Evolutionary conservation across 2,797 vertebrate genomes (phyloP), one percentile per base, ranked within the genome.

Genomic region (Ptychobarbus kaznakovi): DNA sequence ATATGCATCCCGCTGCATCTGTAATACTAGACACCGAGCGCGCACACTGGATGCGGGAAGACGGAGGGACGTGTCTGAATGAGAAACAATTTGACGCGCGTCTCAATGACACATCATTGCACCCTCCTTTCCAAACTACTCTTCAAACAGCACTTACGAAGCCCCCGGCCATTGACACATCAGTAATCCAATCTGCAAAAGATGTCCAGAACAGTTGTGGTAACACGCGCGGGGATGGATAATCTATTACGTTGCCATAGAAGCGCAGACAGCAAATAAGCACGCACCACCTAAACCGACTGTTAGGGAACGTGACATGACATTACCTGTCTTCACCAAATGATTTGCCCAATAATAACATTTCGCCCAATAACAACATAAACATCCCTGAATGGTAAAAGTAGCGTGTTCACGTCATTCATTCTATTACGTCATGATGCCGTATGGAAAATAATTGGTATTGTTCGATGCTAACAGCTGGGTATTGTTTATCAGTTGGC

Each of bases 161-260:
- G 94, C 93, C 92, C 90, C 92, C 93, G 87, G 94, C 91, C 63
- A 91, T 80, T 93, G 90, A 76, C 94, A 95, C 94, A 96, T 95
- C 96, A 94, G 92, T 89, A 91, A 94, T 94, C 94, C 93, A 94
- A 94, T 95, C 93, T 87, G 93, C 93, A 92, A 89, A 84, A 91
- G 89, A 95, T 93, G 88, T 92, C 94, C 90, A 95, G 93, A 93
- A 95, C 90, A 95, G 93, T 94, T 95, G 94, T 93, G 92, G 92
- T 94, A 96, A 96, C 95, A 95, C 95, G 93, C 96, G 96, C 94
- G 95, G 95, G 94, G 94, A 93, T 93, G 94, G 94, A 93, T 93
- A 92, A 95, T 96, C 95, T 92, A 94, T 92, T 92, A 93, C 95
- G 96, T 97, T 97, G 96, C 96, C 96, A 97, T 96, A 96, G 95